phyloP scores from a whole-genome alignment of 2,113 vertebrate species.

The Phainopepla nitens region DNA sequence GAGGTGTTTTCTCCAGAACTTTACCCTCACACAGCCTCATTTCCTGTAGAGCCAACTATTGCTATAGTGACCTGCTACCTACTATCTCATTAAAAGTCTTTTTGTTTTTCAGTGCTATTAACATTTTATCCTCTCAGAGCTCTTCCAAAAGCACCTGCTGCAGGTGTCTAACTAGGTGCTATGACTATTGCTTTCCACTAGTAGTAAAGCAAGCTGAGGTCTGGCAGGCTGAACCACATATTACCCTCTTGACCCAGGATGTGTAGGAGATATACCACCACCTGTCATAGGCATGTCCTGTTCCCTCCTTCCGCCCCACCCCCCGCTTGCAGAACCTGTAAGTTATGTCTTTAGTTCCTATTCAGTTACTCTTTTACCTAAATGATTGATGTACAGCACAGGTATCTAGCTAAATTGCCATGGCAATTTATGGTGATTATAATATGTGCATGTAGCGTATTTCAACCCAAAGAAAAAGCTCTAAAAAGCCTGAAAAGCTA shows the following conservation, averaged over 20 bases:
- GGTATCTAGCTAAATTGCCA: not conserved
- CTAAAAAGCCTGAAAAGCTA: not conserved
- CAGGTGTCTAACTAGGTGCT: not conserved
- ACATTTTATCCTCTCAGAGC: not conserved
- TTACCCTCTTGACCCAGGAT: conserved; percentile 53
- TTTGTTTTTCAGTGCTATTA: not conserved
- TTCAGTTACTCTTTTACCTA: conserved; percentile 27
- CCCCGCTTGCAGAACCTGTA: not conserved
- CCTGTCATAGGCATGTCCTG: conserved; percentile 9
- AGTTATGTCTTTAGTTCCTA: conserved; percentile 21
- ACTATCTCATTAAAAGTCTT: not conserved
- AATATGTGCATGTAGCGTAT: not conserved
- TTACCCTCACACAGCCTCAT: not conserved
- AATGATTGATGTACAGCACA: not conserved
- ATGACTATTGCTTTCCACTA: not conserved
- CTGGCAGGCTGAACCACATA: conserved; percentile 39
- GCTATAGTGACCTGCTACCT: conserved; percentile 2
- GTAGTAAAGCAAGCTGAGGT: not conserved
- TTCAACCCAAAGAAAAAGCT: not conserved
- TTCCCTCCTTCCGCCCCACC: conserved; percentile 5
- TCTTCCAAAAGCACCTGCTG: conserved; percentile 1
- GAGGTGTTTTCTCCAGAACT: conserved; percentile 27
- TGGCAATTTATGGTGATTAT: not conserved
- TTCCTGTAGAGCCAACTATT: not conserved
- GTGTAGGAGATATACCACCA: conserved; percentile 35